A percentile compares a stretch with the other conserved stretches of the same genome.
These are phyloP conservation scores for Lota lota DNA, from an alignment of 2,113 vertebrate genomes.

Conservation along the genomic window DNA sequence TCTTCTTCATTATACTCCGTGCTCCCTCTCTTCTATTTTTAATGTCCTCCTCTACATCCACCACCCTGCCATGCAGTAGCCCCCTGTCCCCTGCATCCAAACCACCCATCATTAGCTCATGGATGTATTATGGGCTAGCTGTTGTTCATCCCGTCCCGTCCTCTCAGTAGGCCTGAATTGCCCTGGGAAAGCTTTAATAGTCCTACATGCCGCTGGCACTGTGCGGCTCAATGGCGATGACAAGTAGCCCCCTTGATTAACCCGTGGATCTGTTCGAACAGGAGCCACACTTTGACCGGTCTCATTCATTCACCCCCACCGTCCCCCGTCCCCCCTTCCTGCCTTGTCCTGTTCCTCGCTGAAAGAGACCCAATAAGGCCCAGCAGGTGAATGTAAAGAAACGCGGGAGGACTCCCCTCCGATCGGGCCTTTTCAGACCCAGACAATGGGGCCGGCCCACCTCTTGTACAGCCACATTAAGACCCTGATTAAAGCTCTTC, in stretches of 20 bases:
- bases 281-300: constrained; percentile 76
- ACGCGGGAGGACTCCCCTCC: constrained; percentile 80
- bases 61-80: too few relatives aligned
- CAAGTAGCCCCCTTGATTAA: constrained; percentile 89
- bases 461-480: constrained; percentile 85
- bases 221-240: constrained; percentile 83
- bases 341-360: constrained; percentile 81
- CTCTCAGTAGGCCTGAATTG: constrained; percentile 82
- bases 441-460: constrained; percentile 80
- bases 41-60: too few relatives aligned
- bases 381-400: constrained; percentile 99
- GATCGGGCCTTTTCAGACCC: constrained; percentile 76
- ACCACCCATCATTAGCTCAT: constrained; percentile 81
- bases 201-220: constrained; percentile 77
- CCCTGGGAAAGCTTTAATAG: constrained; percentile 81
- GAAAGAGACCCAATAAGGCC: constrained; percentile 94
- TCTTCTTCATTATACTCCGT: too few relatives aligned
- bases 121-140: constrained; percentile 72
- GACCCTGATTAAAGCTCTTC: constrained; percentile 94
- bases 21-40: too few relatives aligned
- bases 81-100: too few relatives aligned
- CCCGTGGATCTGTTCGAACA: constrained; percentile 78
- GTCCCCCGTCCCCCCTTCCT: constrained; percentile 5
- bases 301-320: constrained; percentile 80
- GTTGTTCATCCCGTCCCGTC: constrained; percentile 74